These are phyloP conservation scores for Ennomos erosarius DNA, from an alignment of 2,888 invertebrate genomes.

Conservation along the genomic window DNA sequence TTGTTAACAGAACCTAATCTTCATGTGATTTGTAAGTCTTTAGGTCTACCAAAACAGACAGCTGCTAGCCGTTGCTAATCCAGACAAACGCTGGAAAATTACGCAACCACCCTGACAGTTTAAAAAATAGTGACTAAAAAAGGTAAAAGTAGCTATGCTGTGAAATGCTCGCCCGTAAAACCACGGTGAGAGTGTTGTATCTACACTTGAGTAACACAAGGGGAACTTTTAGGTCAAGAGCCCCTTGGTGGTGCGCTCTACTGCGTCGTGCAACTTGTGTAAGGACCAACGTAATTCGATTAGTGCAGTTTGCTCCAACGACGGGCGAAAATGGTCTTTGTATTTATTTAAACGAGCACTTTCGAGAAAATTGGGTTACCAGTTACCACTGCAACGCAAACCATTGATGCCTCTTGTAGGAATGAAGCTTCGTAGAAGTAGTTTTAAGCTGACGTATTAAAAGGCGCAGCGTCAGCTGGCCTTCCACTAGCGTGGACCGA, in stretches of 20 bases:
- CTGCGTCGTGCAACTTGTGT: conserved; percentile 45
- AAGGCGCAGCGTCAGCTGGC: too few relatives aligned
- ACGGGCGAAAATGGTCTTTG: conserved; percentile 15
- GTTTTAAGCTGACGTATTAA: not conserved
- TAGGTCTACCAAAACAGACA: conserved; percentile 31
- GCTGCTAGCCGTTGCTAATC: conserved; percentile 29
- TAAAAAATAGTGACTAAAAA: too few relatives aligned
- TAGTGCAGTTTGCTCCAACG: conserved; percentile 29
- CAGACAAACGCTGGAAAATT: conserved; percentile 35
- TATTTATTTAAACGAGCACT: conserved; percentile 29
- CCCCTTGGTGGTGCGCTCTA: conserved; percentile 45
- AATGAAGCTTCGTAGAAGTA: not conserved
- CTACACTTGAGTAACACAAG: conserved; percentile 56
- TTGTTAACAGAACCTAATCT: conserved; percentile 23
- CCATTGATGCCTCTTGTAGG: not conserved
- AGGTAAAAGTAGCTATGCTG: conserved; percentile 15
- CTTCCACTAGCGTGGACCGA: too few relatives aligned
- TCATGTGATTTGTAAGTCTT: conserved; percentile 32
- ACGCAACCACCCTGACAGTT: conserved; percentile 1
- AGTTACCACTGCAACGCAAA: conserved; percentile 10
- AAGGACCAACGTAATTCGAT: conserved; percentile 50
- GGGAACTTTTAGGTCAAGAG: conserved; percentile 60
- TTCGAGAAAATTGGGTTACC: conserved; percentile 18
- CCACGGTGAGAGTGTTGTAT: conserved; percentile 43
- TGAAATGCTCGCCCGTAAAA: conserved; percentile 41